These are phyloP conservation scores for Zaprionus bogoriensis DNA, from an alignment of 2,888 invertebrate species.

Conservation along the genomic window DNA sequence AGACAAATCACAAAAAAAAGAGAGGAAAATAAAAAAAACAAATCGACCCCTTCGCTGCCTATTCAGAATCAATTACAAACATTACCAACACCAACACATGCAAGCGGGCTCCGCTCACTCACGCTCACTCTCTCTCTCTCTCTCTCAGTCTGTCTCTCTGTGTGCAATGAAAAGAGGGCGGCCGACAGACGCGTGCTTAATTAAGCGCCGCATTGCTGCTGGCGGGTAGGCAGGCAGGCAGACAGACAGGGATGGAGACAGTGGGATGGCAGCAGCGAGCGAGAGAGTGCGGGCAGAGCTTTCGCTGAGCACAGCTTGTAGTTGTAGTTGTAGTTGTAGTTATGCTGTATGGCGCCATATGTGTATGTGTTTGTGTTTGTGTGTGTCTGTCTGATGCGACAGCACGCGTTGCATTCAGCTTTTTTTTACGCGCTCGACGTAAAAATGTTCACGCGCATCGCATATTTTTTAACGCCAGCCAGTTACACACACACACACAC, in stretches of 20 bases:
- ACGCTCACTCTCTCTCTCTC: slow-evolving; percentile 11
- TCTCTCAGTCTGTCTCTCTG: slow-evolving; percentile 13
- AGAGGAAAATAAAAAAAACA: slow-evolving; percentile 13
- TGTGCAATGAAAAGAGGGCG: slow-evolving; percentile 23
- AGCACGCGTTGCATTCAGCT: slow-evolving; percentile 42
- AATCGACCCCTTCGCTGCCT: slow-evolving; percentile 29
- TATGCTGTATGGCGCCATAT: slow-evolving; percentile 36
- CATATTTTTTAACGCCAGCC: slow-evolving; percentile 36
- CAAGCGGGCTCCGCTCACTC: slow-evolving; percentile 2
- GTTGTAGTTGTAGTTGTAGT: slow-evolving; percentile 1
- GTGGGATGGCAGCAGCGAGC: neutral
- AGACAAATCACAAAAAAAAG: slow-evolving; percentile 40
- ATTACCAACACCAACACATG: slow-evolving; percentile 18
- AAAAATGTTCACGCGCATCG: slow-evolving; percentile 42
- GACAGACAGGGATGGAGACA: slow-evolving; percentile 1
- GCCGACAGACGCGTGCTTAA: slow-evolving; percentile 63
- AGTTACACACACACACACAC: slow-evolving; percentile 11
- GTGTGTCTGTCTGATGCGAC: slow-evolving; percentile 15
- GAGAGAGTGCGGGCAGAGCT: slow-evolving; percentile 16
- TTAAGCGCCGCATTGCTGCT: slow-evolving; percentile 62
- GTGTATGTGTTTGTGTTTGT: no score
- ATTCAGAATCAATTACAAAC: slow-evolving; percentile 51
- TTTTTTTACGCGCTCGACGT: slow-evolving; percentile 13
- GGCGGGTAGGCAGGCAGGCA: slow-evolving; percentile 9
- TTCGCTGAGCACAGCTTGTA: slow-evolving; percentile 20